A percentile compares a stretch with the other conserved stretches of the same genome.
Evolutionary conservation across 2,113 vertebrate genomes (phyloP).

Genomic region (Dipodomys ordii): DNA sequence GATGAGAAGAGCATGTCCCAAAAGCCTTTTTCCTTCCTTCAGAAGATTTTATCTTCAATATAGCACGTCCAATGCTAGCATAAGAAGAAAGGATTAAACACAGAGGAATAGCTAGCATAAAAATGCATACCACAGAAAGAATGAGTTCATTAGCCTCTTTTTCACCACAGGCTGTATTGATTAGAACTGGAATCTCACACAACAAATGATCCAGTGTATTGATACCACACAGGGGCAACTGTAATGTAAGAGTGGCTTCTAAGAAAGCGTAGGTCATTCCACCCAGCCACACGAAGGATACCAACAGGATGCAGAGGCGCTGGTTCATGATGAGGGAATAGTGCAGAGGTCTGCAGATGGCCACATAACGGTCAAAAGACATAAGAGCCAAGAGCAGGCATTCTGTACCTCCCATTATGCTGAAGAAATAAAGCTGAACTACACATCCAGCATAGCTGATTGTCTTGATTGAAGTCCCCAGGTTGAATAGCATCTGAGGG

Average conservation of each 20-base stretch:
- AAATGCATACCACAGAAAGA: slow-evolving; percentile 37
- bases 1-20: slow-evolving; percentile 70
- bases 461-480: slow-evolving; percentile 47
- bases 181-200: slow-evolving; percentile 70
- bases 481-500: slow-evolving; percentile 58
- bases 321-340: slow-evolving; percentile 69
- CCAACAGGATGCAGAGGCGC: not conserved
- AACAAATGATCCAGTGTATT: slow-evolving; percentile 59
- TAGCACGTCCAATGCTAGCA: slow-evolving; percentile 47
- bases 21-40: slow-evolving; percentile 64
- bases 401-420: slow-evolving; percentile 45
- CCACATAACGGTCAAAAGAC: slow-evolving; percentile 71
- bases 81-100: slow-evolving; percentile 67
- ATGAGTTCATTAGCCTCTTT: slow-evolving; percentile 41
- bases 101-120: slow-evolving; percentile 51
- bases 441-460: slow-evolving; percentile 54
- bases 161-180: slow-evolving; percentile 63
- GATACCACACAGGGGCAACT: slow-evolving; percentile 54
- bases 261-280: slow-evolving; percentile 49
- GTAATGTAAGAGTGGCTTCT: slow-evolving; percentile 55
- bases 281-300: slow-evolving; percentile 39
- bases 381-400: slow-evolving; percentile 68
- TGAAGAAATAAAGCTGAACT: slow-evolving; percentile 68
- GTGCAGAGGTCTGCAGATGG: slow-evolving; percentile 71
- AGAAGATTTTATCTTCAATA: slow-evolving; percentile 59